These are phyloP conservation scores for Lycopodina hypogea DNA, from an alignment of 37 sponge, comb jelly and placozoan species.

Conservation along the genomic window DNA sequence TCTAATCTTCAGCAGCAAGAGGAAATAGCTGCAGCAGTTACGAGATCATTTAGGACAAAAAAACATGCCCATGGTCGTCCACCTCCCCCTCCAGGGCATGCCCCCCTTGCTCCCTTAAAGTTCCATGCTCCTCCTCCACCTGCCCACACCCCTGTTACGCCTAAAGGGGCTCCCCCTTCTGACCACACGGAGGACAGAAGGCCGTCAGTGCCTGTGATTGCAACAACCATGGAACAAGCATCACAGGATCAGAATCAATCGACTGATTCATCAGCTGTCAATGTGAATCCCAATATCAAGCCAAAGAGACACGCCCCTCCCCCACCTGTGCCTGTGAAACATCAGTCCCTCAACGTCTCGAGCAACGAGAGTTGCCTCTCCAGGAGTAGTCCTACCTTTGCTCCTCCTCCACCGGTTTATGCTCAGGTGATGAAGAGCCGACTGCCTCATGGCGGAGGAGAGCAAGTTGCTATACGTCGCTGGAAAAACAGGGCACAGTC, in stretches of 20 bases:
- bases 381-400: not conserved
- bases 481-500: not conserved
- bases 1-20: no score
- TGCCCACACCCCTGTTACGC: no score
- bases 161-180: no score
- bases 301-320: conserved; percentile 56
- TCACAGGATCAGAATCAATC: not conserved
- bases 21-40: no score
- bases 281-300: not conserved
- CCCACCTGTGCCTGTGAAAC: conserved; percentile 7
- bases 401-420: conserved; percentile 7
- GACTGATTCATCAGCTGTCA: not conserved
- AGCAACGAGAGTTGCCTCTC: not conserved
- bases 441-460: not conserved
- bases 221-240: no score
- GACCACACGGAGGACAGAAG: no score
- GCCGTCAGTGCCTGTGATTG: not conserved
- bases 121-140: no score
- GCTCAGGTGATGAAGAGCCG: not conserved
- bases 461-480: not conserved
- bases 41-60: no score
- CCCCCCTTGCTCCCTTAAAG: no score
- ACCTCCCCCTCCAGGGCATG: no score
- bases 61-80: no score
- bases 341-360: not conserved